Evolutionary conservation across 2,113 vertebrate species (phyloP).

Genomic region (Python bivittatus): DNA sequence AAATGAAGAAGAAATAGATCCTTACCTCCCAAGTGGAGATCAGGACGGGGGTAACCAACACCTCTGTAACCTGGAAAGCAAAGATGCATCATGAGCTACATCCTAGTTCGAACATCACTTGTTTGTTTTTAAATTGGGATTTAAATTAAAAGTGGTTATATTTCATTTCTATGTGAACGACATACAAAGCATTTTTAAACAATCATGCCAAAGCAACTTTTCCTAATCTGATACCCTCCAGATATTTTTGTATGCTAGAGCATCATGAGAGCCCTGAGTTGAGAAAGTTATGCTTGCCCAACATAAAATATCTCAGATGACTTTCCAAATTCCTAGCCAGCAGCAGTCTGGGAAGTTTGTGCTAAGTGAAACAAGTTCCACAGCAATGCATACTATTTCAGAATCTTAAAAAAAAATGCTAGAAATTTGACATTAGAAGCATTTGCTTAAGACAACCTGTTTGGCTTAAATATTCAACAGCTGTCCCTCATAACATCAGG

Average conservation of each 20-base stretch:
- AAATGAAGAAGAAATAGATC: neutral
- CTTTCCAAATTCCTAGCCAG: neutral
- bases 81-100: neutral
- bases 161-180: neutral
- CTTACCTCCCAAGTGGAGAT: slow-evolving; percentile 23
- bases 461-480: neutral
- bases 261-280: neutral
- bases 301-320: neutral
- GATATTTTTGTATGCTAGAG: neutral
- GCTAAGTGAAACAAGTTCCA: neutral
- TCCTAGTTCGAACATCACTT: neutral
- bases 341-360: neutral
- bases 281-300: neutral
- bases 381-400: neutral
- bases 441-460: neutral
- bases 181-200: neutral
- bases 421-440: neutral
- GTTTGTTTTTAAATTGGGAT: neutral
- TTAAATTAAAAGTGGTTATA: neutral
- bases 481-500: neutral
- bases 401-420: too few relatives aligned
- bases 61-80: slow-evolving; percentile 16
- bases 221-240: neutral
- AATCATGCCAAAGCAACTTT: neutral
- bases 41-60: slow-evolving; percentile 3